phyloP scores from a whole-genome alignment of 30 jellyfish, hydroid and myxozoan species.

The Cassiopea andromeda region DNA sequence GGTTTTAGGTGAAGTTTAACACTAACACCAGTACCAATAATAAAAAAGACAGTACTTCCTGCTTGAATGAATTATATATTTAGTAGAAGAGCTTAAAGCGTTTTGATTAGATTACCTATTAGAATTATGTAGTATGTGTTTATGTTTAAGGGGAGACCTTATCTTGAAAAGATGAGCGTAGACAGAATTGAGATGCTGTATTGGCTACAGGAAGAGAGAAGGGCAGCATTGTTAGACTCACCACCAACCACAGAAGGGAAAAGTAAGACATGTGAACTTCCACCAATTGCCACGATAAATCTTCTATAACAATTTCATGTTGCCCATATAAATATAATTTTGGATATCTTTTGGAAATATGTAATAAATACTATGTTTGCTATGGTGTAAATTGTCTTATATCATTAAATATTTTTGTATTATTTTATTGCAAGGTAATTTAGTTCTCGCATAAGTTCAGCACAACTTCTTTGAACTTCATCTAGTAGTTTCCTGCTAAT shows the following conservation, averaged over 20 bases:
- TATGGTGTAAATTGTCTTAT: not conserved
- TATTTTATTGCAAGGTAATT: not conserved
- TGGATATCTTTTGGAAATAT: not conserved
- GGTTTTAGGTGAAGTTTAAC: no score
- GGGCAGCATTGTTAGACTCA: constrained; percentile 33
- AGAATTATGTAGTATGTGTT: not conserved
- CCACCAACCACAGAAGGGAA: not conserved
- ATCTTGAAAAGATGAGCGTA: constrained; percentile 60
- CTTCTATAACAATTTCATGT: constrained; percentile 2
- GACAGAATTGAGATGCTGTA: constrained; percentile 87
- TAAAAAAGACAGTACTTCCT: no score
- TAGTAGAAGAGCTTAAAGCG: not conserved
- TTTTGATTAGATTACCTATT: not conserved
- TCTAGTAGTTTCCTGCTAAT: constrained; percentile 1
- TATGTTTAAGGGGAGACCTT: constrained; percentile 83
- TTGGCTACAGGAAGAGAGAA: constrained; percentile 94
- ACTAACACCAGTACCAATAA: no score
- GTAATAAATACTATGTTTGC: not conserved
- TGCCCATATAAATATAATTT: no score
- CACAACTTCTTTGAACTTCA: constrained; percentile 17
- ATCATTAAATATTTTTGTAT: not conserved
- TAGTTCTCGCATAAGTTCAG: constrained; percentile 12
- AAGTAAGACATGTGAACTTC: constrained; percentile 50
- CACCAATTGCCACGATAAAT: constrained; percentile 58
- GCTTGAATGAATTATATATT: no score